phyloP scores from a whole-genome alignment of 2,797 vertebrate species.

The Acipenser oxyrinchus region DNA sequence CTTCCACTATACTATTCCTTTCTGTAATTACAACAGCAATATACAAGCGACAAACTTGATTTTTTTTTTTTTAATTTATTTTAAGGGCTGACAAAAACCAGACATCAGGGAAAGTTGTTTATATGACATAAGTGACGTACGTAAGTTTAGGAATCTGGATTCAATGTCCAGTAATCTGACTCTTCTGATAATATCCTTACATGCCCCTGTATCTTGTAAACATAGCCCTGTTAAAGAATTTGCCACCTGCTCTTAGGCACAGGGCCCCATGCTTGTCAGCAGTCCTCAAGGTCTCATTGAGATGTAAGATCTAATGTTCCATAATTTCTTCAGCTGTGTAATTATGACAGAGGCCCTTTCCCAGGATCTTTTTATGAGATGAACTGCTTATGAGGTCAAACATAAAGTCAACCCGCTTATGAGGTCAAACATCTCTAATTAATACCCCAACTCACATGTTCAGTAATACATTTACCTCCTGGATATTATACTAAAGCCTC shows the following conservation, averaged over 20 bases:
- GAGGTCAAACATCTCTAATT: constrained; percentile 2
- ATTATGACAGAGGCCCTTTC: not conserved
- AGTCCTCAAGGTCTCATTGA: not conserved
- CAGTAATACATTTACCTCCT: not conserved
- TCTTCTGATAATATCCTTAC: too few species aligned
- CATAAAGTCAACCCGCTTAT: not conserved
- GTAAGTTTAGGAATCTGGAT: too few species aligned
- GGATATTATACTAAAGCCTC: too few species aligned
- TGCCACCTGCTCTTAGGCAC: not conserved
- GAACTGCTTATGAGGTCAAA: not conserved
- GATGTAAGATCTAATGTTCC: constrained; percentile 1
- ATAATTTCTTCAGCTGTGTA: constrained; percentile 1
- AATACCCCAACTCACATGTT: not conserved
- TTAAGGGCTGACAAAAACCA: too few species aligned
- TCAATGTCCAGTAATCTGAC: too few species aligned
- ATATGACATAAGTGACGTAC: too few species aligned
- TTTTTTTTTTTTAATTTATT: too few species aligned
- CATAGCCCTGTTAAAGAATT: not conserved
- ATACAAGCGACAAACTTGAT: too few species aligned
- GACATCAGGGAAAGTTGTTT: too few species aligned
- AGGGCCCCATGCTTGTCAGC: not conserved
- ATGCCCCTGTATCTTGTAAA: too few species aligned
- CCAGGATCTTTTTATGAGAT: constrained; percentile 11
- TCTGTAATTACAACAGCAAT: not conserved
- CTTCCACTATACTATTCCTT: not conserved